A percentile compares a stretch with the other conserved stretches of the same genome.
phyloP scores from a whole-genome alignment of 2,888 invertebrate species.

The Neoitamus cyanurus region DNA sequence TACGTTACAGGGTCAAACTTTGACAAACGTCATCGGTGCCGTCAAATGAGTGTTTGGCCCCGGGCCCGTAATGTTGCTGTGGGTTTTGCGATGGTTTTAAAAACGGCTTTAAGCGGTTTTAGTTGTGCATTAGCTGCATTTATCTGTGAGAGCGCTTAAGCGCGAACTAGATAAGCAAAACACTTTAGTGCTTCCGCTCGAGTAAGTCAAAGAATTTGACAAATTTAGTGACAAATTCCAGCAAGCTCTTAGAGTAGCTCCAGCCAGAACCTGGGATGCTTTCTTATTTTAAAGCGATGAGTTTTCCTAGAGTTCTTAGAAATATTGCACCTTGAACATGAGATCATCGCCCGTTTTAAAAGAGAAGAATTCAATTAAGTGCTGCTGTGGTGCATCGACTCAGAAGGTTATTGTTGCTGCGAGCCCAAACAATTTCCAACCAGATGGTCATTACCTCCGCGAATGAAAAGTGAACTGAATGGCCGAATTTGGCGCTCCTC shows the following conservation, averaged over 20 bases:
- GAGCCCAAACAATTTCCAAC: background rate
- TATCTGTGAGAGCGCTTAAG: background rate
- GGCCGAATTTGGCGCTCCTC: background rate
- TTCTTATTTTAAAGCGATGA: background rate
- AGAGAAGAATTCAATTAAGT: background rate
- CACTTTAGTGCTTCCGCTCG: background rate
- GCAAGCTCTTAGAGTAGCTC: background rate
- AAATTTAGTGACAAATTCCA: background rate
- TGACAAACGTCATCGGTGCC: background rate
- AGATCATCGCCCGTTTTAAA: conserved; percentile 10
- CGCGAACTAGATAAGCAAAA: background rate
- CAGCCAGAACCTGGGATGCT: background rate
- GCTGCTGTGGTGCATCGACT: background rate
- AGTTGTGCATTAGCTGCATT: background rate
- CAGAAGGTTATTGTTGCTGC: background rate
- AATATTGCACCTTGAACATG: background rate
- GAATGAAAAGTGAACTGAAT: conserved; percentile 7
- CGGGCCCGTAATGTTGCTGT: background rate
- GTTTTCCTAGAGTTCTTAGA: background rate
- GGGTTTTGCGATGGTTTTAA: background rate
- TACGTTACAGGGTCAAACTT: background rate
- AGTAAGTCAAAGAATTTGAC: background rate
- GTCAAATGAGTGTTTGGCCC: background rate
- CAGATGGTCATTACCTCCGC: background rate
- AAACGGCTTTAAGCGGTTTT: background rate